These are phyloP conservation scores for Pseudachorutes palmiensis DNA, from an alignment of 1,140 invertebrate genomes.

Conservation along the genomic window DNA sequence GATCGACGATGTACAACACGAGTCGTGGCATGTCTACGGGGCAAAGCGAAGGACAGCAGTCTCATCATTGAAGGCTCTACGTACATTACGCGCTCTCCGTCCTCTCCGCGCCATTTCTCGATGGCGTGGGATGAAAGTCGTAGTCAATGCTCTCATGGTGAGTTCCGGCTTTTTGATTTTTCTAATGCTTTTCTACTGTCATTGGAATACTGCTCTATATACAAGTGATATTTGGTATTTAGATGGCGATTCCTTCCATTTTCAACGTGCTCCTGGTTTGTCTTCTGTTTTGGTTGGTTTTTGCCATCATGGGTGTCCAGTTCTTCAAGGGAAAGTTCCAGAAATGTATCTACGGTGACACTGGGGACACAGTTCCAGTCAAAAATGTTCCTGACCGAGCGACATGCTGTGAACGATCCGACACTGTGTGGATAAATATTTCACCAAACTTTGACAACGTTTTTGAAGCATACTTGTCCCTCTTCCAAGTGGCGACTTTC, in stretches of 20 bases:
- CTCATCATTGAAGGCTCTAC: conserved; percentile 77
- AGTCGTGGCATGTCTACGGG: neutral
- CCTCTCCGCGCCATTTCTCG: conserved; percentile 79
- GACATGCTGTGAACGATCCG: too few relatives aligned
- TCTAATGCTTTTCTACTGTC: too few relatives aligned
- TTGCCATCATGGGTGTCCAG: conserved; percentile 90
- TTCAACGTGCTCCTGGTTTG: conserved; percentile 89
- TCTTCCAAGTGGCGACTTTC: conserved; percentile 52
- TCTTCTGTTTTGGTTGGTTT: conserved; percentile 89
- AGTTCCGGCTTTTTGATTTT: too few relatives aligned
- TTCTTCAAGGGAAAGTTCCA: conserved; percentile 90
- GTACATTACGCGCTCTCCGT: conserved; percentile 68
- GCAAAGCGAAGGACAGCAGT: conserved; percentile 41
- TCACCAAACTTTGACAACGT: conserved; percentile 90
- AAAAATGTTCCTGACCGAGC: too few relatives aligned
- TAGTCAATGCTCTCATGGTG: too few relatives aligned
- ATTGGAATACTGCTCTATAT: too few relatives aligned
- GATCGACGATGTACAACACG: conserved; percentile 27
- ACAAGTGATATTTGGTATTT: too few relatives aligned
- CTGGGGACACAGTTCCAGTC: conserved; percentile 48
- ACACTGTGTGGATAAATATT: conserved; percentile 81
- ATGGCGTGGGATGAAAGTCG: conserved; percentile 89
- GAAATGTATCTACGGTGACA: conserved; percentile 72
- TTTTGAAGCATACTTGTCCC: conserved; percentile 76
- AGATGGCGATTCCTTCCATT: conserved; percentile 88